These are phyloP conservation scores for Dryocosmus kuriphilus DNA, from an alignment of 2,888 invertebrate species.

Conservation along the genomic window DNA sequence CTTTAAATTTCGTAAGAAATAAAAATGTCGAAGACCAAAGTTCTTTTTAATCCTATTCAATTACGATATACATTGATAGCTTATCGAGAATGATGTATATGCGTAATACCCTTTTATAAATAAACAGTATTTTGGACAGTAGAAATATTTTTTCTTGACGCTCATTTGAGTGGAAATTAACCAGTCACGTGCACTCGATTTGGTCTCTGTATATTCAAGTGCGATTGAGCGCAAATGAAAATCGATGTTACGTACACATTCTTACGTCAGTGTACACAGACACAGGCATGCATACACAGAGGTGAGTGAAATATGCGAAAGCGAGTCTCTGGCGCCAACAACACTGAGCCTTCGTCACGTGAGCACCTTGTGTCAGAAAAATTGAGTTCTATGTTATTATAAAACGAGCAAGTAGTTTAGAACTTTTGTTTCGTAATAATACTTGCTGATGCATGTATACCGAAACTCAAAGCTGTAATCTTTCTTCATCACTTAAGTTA, in stretches of 20 bases:
- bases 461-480: neutral
- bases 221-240: slow-evolving; percentile 32
- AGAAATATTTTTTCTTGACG: neutral
- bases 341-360: neutral
- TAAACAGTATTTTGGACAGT: neutral
- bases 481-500: neutral
- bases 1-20: neutral
- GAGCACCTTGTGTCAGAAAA: slow-evolving; percentile 7
- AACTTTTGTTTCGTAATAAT: neutral
- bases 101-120: neutral
- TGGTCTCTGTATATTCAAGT: slow-evolving; percentile 26
- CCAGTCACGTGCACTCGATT: slow-evolving; percentile 32
- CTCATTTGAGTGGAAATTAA: slow-evolving; percentile 25
- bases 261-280: slow-evolving; percentile 20
- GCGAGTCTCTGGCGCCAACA: neutral
- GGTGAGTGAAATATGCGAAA: neutral
- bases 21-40: too few species aligned
- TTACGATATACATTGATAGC: too few species aligned
- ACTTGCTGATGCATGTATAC: too few species aligned
- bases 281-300: neutral
- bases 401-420: neutral
- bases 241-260: slow-evolving; percentile 33
- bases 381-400: neutral
- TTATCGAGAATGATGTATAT: too few species aligned
- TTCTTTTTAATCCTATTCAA: too few species aligned